These are phyloP conservation scores for Andrena minutula DNA, from an alignment of 2,888 invertebrate genomes.

Conservation along the genomic window DNA sequence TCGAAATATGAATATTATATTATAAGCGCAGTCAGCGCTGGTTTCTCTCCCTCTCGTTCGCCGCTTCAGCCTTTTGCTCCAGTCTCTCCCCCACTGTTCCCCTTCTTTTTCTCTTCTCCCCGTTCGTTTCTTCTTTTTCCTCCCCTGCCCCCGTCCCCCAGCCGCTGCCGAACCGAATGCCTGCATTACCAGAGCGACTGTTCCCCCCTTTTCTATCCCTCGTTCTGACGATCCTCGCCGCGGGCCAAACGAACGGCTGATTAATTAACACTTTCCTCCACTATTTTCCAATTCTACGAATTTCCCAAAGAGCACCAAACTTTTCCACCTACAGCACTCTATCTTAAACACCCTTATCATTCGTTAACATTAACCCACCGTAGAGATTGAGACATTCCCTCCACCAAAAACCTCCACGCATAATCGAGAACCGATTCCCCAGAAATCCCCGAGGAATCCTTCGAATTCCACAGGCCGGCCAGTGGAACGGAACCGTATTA, in stretches of 20 bases:
- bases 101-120: constrained; percentile 45
- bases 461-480: not conserved
- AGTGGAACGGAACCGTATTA: not conserved
- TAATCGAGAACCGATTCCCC: not conserved
- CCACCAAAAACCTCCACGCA: too few relatives aligned
- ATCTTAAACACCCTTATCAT: not conserved
- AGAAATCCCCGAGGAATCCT: constrained; percentile 22
- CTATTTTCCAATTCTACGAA: constrained; percentile 19
- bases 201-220: constrained; percentile 19
- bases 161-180: constrained; percentile 66
- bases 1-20: constrained; percentile 85
- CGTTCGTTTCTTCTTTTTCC: constrained; percentile 32
- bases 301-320: not conserved
- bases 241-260: constrained; percentile 19
- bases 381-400: not conserved
- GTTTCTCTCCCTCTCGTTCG: constrained; percentile 54
- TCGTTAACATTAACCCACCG: too few relatives aligned
- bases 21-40: constrained; percentile 79
- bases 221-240: constrained; percentile 9
- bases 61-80: constrained; percentile 40
- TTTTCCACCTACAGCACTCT: too few relatives aligned
- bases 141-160: constrained; percentile 43
- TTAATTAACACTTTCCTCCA: constrained; percentile 50
- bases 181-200: constrained; percentile 62
- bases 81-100: constrained; percentile 30